Conservation (phyloP, 2,113 vertebrate genomes). For the Gobiocypris rarus region DNA sequence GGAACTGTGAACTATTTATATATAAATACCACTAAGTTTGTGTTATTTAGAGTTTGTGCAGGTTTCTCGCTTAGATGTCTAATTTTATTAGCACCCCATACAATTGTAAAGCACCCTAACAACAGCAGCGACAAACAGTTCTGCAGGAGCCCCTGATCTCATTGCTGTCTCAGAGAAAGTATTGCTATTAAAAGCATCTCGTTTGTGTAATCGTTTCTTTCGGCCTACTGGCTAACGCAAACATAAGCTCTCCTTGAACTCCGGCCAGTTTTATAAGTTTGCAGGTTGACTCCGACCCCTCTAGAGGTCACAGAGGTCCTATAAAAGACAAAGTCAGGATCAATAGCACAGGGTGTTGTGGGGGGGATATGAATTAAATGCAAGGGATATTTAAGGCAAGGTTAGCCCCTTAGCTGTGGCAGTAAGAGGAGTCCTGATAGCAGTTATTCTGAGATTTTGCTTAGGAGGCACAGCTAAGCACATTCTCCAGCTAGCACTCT, state of each 20-base stretch:
- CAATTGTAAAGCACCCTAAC: background rate
- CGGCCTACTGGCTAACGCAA: background rate
- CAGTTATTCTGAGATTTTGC: conserved; percentile 72
- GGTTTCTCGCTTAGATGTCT: background rate
- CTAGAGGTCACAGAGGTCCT: conserved; percentile 31
- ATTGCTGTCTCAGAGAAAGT: background rate
- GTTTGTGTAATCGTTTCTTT: background rate
- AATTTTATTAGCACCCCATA: background rate
- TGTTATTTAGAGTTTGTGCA: background rate
- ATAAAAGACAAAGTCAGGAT: conserved; percentile 41
- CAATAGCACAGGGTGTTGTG: conserved; percentile 55
- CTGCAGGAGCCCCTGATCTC: too few species aligned
- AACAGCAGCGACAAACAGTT: too few species aligned
- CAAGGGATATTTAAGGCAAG: conserved; percentile 56
- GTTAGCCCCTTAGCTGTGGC: conserved; percentile 39
- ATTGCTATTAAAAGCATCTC: background rate
- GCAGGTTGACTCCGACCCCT: conserved; percentile 3
- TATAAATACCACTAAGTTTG: background rate
- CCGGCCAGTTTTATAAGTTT: conserved; percentile 29
- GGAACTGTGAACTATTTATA: background rate
- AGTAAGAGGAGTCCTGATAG: conserved; percentile 60
- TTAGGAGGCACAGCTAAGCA: conserved; percentile 78
- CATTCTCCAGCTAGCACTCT: conserved; percentile 67
- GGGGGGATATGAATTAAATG: conserved; percentile 49
- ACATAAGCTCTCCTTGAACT: conserved; percentile 1